A percentile compares a stretch with the other conserved stretches of the same genome.
These are phyloP conservation scores for Coregonus clupeaformis DNA, from an alignment of 2,113 vertebrate species.

Conservation along the genomic window DNA sequence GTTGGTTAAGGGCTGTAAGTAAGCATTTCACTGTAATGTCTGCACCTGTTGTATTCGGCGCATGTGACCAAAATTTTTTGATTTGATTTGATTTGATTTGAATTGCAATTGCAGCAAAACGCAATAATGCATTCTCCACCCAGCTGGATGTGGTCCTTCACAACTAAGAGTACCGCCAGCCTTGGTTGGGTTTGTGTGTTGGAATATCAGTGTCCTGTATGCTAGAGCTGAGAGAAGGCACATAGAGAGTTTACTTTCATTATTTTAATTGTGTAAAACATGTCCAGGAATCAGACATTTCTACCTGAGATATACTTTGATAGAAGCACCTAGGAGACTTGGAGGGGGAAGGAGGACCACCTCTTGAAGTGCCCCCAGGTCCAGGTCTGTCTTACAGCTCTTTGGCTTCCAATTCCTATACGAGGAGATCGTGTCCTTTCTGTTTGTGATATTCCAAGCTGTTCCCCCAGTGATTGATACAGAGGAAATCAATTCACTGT, in stretches of 20 bases:
- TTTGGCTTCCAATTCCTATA: background rate
- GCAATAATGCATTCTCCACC: slow-evolving; percentile 33
- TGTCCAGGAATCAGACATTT: background rate
- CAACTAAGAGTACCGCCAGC: background rate
- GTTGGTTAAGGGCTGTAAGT: too few relatives aligned
- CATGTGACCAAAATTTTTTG: too few relatives aligned
- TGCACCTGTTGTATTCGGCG: too few relatives aligned
- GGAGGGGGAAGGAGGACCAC: too few relatives aligned
- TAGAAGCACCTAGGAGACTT: background rate
- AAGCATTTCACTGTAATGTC: too few relatives aligned
- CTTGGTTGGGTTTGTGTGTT: background rate
- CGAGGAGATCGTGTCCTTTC: background rate
- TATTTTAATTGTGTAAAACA: background rate
- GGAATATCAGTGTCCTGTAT: slow-evolving; percentile 1
- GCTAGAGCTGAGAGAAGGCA: background rate
- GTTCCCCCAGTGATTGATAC: background rate
- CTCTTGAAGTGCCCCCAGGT: too few relatives aligned
- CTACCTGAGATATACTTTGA: background rate
- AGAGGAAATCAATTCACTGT: slow-evolving; percentile 6
- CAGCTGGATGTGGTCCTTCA: background rate
- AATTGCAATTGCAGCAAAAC: slow-evolving; percentile 6
- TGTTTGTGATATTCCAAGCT: background rate
- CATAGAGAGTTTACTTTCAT: background rate
- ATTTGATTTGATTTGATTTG: too few relatives aligned
- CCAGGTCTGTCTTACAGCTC: too few relatives aligned